Conservation (phyloP, 2,888 invertebrate species). For the Coelopa pilipes region DNA sequence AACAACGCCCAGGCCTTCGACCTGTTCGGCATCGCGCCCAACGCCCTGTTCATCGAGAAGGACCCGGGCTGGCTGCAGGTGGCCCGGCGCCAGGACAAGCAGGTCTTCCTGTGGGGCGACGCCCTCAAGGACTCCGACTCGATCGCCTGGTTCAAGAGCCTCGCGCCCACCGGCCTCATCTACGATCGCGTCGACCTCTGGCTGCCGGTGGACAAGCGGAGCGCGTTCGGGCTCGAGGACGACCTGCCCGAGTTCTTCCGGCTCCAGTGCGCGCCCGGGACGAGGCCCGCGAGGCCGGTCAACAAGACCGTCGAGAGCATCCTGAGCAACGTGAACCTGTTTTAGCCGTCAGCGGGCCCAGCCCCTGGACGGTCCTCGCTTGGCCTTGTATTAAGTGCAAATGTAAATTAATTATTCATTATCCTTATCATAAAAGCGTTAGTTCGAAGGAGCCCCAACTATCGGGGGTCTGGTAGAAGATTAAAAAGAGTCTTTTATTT, state of each 20-base stretch:
- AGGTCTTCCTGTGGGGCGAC: conserved; percentile 96
- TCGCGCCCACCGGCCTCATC: conserved; percentile 92
- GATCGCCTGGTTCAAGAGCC: conserved; percentile 83
- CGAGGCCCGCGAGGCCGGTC: conserved; percentile 31
- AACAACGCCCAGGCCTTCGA: conserved; percentile 84
- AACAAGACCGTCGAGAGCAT: conserved; percentile 57
- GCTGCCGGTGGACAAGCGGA: conserved; percentile 52
- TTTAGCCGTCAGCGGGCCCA: no score
- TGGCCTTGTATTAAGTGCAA: no score
- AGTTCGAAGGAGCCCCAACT: no score
- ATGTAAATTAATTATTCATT: no score
- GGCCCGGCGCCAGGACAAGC: conserved; percentile 80
- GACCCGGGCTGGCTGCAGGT: conserved; percentile 78
- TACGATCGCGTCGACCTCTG: conserved; percentile 86
- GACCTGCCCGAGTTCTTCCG: conserved; percentile 59
- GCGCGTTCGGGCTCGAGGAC: conserved; percentile 51
- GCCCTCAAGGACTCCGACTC: conserved; percentile 87
- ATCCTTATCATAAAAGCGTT: no score
- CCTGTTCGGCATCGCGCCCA: conserved; percentile 88
- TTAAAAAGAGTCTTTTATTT: no score
- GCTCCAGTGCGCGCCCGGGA: conserved; percentile 51
- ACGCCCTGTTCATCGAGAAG: conserved; percentile 87
- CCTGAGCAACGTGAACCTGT: conserved; percentile 52
- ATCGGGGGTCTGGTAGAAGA: no score
- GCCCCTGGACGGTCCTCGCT: no score